Percentiles rank a stretch among this genome's conserved stretches.
Evolutionary conservation across 2,797 vertebrate species (phyloP).

Genomic region (Gallinago solitaria): DNA sequence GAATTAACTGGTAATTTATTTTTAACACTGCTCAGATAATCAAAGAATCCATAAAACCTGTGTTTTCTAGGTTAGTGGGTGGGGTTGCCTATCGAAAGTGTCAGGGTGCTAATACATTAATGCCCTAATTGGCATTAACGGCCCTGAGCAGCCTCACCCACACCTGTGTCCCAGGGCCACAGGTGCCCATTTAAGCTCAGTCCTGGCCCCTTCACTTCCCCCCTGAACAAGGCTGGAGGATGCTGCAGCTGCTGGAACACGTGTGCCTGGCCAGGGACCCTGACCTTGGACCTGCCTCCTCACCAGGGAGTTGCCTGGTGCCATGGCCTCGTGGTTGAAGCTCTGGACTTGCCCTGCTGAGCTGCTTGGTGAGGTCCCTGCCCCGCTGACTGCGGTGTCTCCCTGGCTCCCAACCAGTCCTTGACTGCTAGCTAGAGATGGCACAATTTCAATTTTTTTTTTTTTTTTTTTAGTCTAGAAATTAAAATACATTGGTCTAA

Average conservation of each 20-base stretch:
- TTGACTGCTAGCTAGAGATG: rapidly evolving
- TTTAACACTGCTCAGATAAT: neutral
- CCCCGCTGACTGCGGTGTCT: neutral
- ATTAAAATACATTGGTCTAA: neutral
- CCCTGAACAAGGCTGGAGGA: neutral
- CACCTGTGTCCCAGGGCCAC: neutral
- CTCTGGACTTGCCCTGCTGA: neutral
- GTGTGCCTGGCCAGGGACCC: neutral
- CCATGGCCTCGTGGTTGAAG: neutral
- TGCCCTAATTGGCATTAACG: neutral
- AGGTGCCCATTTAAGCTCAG: neutral
- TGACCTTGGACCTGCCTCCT: neutral
- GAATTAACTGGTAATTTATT: neutral
- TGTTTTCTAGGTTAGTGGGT: neutral
- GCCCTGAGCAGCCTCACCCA: neutral
- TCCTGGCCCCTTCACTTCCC: rapidly evolving
- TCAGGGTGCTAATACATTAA: neutral
- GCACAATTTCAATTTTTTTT: neutral
- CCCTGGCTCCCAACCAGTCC: neutral
- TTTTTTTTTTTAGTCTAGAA: neutral
- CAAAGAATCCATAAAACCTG: neutral
- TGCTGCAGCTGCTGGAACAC: neutral
- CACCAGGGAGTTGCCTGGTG: neutral
- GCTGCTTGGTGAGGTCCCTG: neutral
- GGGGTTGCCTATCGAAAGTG: neutral